Evolutionary conservation across 23 tunicate genomes (phyloP).

Genomic region (Ascidia mentula): DNA sequence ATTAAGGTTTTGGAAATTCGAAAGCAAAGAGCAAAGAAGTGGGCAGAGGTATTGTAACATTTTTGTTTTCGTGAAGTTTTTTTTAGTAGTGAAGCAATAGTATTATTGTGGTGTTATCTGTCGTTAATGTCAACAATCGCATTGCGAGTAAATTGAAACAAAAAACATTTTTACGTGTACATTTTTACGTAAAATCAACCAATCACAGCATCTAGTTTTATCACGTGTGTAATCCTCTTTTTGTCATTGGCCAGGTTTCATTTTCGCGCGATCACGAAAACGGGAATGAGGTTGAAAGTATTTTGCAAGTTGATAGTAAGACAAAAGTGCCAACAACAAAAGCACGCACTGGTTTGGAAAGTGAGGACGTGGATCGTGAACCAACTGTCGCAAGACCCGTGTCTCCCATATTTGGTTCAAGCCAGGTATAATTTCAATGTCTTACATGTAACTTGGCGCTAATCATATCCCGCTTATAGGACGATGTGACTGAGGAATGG

Average conservation of each 20-base stretch:
- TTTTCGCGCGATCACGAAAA: slow-evolving; percentile 27
- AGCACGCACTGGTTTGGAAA: not conserved
- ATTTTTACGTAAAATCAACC: too few relatives aligned
- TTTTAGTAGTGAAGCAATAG: too few relatives aligned
- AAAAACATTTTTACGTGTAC: too few relatives aligned
- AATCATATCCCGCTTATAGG: too few relatives aligned
- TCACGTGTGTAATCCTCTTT: not conserved
- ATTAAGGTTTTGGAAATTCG: slow-evolving; percentile 23
- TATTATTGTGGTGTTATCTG: too few relatives aligned
- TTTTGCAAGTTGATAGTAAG: slow-evolving; percentile 27
- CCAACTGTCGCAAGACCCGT: slow-evolving; percentile 64
- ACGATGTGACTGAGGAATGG: slow-evolving; percentile 70
- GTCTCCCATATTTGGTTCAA: slow-evolving; percentile 71
- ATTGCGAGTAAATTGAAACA: too few relatives aligned
- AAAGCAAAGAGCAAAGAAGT: slow-evolving; percentile 34
- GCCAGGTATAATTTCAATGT: slow-evolving; percentile 38
- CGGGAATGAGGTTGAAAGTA: slow-evolving; percentile 58
- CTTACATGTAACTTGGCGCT: too few relatives aligned
- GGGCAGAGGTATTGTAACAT: not conserved
- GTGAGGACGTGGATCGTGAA: slow-evolving; percentile 24
- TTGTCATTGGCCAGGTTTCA: not conserved
- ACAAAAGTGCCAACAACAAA: not conserved
- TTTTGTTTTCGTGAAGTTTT: not conserved
- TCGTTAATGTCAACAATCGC: too few relatives aligned
- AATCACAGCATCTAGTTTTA: not conserved